Conservation (phyloP, 2,113 vertebrate species). For the Antennarius striatus region DNA sequence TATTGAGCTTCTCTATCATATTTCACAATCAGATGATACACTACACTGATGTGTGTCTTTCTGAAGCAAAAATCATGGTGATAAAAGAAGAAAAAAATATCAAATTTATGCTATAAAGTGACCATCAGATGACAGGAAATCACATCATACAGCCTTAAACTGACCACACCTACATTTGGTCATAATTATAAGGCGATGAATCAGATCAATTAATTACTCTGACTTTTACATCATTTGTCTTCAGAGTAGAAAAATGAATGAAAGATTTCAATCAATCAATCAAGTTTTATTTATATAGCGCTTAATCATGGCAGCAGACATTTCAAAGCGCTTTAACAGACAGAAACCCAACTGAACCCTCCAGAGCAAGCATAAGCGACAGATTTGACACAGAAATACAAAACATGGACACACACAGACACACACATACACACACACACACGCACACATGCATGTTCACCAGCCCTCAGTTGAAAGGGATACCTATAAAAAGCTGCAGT, state of each 20-base stretch:
- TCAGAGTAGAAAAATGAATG: too few relatives aligned
- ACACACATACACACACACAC: conserved; percentile 2
- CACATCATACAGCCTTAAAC: conserved; percentile 10
- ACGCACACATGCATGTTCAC: neutral
- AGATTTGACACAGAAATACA: too few relatives aligned
- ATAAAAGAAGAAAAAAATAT: conserved; percentile 40
- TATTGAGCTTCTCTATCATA: neutral
- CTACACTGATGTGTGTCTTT: conserved; percentile 1
- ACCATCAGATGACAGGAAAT: conserved; percentile 47
- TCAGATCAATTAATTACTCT: conserved; percentile 44
- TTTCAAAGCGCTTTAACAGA: too few relatives aligned
- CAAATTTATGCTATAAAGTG: conserved; percentile 37
- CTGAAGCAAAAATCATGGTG: conserved; percentile 34
- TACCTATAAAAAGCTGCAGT: conserved; percentile 27
- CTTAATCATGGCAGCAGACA: too few relatives aligned
- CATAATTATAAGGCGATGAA: conserved; percentile 56
- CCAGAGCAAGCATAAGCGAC: too few relatives aligned
- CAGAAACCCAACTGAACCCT: too few relatives aligned
- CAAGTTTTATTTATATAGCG: too few relatives aligned
- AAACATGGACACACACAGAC: conserved; percentile 3
- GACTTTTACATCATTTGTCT: neutral
- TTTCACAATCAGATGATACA: neutral
- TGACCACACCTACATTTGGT: conserved; percentile 58
- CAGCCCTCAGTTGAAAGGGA: conserved; percentile 5
- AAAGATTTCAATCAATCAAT: too few relatives aligned